phyloP scores from a whole-genome alignment of 2,113 vertebrate genomes.

The Chloropsis cyanopogon region DNA sequence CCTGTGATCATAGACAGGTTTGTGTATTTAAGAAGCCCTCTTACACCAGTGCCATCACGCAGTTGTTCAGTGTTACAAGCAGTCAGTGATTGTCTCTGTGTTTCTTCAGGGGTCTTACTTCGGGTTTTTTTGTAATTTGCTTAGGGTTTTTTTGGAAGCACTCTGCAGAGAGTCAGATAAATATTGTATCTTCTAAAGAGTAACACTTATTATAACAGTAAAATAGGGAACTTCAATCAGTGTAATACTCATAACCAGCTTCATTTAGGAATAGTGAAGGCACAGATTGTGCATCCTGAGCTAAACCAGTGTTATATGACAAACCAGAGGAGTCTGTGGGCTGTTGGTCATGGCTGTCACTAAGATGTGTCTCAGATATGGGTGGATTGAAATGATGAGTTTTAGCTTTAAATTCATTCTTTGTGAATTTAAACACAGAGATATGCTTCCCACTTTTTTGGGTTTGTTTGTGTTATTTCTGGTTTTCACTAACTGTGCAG shows the following conservation, averaged over 20 bases:
- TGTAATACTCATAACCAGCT: background rate
- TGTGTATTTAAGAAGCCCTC: background rate
- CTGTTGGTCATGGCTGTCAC: background rate
- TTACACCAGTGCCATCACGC: background rate
- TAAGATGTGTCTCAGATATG: background rate
- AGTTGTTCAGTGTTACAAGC: background rate
- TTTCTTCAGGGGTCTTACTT: background rate
- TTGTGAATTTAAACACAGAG: background rate
- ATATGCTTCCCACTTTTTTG: background rate
- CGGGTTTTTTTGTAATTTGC: background rate
- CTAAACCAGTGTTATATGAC: background rate
- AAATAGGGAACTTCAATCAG: background rate
- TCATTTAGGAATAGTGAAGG: background rate
- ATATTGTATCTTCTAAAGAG: background rate
- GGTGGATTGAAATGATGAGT: background rate
- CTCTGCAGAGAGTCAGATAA: background rate
- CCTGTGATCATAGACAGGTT: constrained; percentile 93
- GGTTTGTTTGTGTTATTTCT: background rate
- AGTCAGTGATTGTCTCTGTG: background rate
- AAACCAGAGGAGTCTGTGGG: background rate
- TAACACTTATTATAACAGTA: background rate
- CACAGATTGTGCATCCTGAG: background rate
- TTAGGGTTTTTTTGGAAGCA: background rate
- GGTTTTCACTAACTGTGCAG: background rate
- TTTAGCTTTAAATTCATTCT: background rate